Percentiles rank a stretch among this genome's conserved stretches.
Conservation (phyloP, 1,140 invertebrate genomes). For the Zaprionus capensis region DNA sequence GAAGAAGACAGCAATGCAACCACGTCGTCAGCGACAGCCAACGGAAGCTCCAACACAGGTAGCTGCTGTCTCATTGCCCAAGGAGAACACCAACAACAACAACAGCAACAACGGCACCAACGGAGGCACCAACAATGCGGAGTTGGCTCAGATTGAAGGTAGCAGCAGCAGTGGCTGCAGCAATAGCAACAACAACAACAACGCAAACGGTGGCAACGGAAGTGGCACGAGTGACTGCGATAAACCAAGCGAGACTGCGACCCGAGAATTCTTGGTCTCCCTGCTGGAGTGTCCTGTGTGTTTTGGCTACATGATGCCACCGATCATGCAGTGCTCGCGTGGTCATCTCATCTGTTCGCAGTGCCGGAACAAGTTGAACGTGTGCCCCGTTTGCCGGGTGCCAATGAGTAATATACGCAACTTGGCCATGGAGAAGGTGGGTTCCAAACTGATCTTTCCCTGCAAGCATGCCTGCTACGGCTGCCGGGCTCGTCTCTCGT, state of each 20-base stretch:
- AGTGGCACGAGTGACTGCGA: slow-evolving; percentile 34
- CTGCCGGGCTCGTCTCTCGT: slow-evolving; percentile 94
- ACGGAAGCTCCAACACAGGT: slow-evolving; percentile 18
- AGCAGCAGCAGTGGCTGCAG: slow-evolving; percentile 15
- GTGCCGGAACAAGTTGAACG: slow-evolving; percentile 97
- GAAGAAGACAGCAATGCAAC: slow-evolving; percentile 32
- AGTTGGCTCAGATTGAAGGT: slow-evolving; percentile 18
- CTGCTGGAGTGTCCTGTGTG: slow-evolving; percentile 99
- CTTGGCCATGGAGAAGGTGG: slow-evolving; percentile 99
- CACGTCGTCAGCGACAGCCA: slow-evolving; percentile 44
- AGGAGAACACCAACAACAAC: slow-evolving; percentile 1
- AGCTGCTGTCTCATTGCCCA: slow-evolving; percentile 18
- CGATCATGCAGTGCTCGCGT: slow-evolving; percentile 95
- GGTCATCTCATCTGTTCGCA: slow-evolving; percentile 95
- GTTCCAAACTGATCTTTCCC: slow-evolving; percentile 98
- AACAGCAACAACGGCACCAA: too few relatives aligned
- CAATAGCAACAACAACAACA: slow-evolving; percentile 2
- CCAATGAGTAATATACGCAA: slow-evolving; percentile 98
- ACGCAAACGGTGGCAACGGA: background rate
- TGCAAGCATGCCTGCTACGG: slow-evolving; percentile 98
- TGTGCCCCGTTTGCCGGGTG: slow-evolving; percentile 98
- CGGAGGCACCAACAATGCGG: background rate
- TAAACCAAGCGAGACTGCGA: slow-evolving; percentile 24
- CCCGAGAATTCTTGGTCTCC: slow-evolving; percentile 92
- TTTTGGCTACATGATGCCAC: slow-evolving; percentile 99